Percentiles rank a stretch among this genome's conserved stretches.
Evolutionary conservation across 2,888 invertebrate genomes (phyloP).

Genomic region (Esperia sulphurella): DNA sequence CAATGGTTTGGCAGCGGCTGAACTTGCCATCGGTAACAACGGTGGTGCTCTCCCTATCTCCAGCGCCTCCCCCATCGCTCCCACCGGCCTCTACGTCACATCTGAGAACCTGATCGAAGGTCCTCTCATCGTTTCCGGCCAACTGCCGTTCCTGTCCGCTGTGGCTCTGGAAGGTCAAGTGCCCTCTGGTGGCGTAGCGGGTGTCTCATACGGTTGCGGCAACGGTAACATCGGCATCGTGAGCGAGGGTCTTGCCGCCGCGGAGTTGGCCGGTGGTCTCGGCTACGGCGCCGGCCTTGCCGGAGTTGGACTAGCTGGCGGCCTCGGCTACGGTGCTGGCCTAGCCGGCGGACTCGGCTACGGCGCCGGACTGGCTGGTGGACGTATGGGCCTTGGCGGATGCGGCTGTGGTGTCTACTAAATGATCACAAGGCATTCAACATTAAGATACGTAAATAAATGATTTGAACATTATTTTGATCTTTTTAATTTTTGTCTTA

Average conservation of each 20-base stretch:
- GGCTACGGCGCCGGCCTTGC: not conserved
- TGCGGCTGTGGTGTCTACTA: not conserved
- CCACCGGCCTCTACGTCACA: slow-evolving; percentile 28
- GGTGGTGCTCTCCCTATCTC: slow-evolving; percentile 18
- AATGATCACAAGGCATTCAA: too few species aligned
- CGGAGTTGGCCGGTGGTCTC: not conserved
- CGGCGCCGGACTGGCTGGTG: not conserved
- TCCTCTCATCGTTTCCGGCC: slow-evolving; percentile 28
- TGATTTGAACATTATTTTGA: too few species aligned
- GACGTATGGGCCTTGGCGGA: not conserved
- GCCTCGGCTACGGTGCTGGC: not conserved
- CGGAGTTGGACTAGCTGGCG: not conserved
- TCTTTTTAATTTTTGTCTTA: too few species aligned
- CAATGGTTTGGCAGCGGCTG: too few species aligned
- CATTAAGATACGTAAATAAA: too few species aligned
- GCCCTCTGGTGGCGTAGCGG: slow-evolving; percentile 26
- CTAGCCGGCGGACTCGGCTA: not conserved
- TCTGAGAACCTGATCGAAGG: slow-evolving; percentile 35
- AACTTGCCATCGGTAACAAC: not conserved
- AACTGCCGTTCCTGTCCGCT: slow-evolving; percentile 40
- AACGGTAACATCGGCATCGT: slow-evolving; percentile 25
- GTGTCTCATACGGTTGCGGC: slow-evolving; percentile 26
- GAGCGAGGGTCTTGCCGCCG: slow-evolving; percentile 5
- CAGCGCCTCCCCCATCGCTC: slow-evolving; percentile 31
- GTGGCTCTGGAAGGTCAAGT: slow-evolving; percentile 33